A percentile compares a stretch with the other conserved stretches of the same genome.
phyloP scores from a whole-genome alignment of 2,797 vertebrate genomes.

The Dermochelys coriacea region DNA sequence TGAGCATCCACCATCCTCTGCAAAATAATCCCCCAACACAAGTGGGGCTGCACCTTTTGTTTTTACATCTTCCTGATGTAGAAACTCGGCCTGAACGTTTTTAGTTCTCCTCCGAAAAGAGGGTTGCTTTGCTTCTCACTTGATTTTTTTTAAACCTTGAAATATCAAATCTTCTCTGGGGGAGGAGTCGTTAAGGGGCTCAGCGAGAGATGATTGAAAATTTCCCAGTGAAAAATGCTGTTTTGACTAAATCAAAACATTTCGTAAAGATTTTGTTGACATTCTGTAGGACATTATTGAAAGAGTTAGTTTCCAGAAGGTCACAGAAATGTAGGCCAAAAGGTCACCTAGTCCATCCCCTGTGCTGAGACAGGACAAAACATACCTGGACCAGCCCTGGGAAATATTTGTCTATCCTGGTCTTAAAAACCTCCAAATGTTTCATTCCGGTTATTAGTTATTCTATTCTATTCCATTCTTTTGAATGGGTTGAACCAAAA shows the following conservation, averaged over 20 bases:
- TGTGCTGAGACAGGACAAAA: not conserved
- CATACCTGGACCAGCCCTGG: not conserved
- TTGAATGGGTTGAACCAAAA: not conserved
- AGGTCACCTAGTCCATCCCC: not conserved
- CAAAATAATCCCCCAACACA: not conserved
- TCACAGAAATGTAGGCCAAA: not conserved
- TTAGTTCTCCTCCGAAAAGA: not conserved
- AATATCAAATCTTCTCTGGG: not conserved
- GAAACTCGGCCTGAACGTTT: not conserved
- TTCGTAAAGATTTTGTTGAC: not conserved
- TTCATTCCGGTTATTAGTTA: too few relatives aligned
- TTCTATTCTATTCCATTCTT: too few relatives aligned
- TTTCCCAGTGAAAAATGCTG: not conserved
- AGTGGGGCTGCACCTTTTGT: not conserved
- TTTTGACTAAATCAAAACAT: not conserved
- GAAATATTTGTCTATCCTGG: not conserved
- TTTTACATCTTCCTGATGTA: not conserved
- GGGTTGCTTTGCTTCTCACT: not conserved
- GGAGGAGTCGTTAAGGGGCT: not conserved
- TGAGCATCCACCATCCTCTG: not conserved
- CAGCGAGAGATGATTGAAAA: not conserved
- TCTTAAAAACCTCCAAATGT: not conserved
- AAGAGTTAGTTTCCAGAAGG: not conserved
- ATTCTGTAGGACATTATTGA: not conserved
- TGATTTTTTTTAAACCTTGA: not conserved